Base-by-base conservation (phyloP, 2,888 invertebrate genomes). In the Ecliptopera silaceata region DNA sequence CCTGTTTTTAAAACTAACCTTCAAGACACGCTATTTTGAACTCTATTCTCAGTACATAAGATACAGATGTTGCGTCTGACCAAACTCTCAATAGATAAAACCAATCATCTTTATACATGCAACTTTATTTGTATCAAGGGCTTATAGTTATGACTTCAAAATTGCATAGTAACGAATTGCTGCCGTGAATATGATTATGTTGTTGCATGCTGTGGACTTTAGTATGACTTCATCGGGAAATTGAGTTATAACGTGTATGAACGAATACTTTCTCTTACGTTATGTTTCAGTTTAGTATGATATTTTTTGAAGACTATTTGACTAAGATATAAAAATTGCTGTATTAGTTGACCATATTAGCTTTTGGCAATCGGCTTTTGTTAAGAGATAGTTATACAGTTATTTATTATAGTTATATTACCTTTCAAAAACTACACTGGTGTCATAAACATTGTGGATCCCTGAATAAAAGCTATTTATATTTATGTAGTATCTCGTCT, bases 81-180 rank as follows among this genome's bases (percentile, higher is more conserved):
- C 71, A 70, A 71, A 71, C 74, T 80, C 79, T 80, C 73, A 73
- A 55, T 57, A 53, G 48, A 57, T 74, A 73, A 61, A 75, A 75
- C 69, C 74, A 74, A 53, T 46, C 76, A 79, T 84, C 80, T 80
- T 79, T 77, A 71, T 74, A 78, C 80, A 78, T 81, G 79, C 79
- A 75, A 79, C 72, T 79, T 77, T 72, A 80, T 79, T 80, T 75
- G 79, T 64, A 68, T 77, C 74, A 75, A 76, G 71, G 67, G 70
- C 68, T 73, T 72, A 71, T 3, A 77, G 69, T 80, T 77, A 79
- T 72, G 77, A 64, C 64, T 73, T 72, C 69, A 69, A 77, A 82
- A 78, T 77, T 76, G 72, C 75, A 73, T 72, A 64, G 69, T 66
- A 59, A 53, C 39, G 44, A 55, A 59, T 63, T 55, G 60, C 49